A percentile compares a stretch with the other conserved stretches of the same genome.
phyloP scores from a whole-genome alignment of 2,113 vertebrate genomes.

The Odobenus rosmarus region DNA sequence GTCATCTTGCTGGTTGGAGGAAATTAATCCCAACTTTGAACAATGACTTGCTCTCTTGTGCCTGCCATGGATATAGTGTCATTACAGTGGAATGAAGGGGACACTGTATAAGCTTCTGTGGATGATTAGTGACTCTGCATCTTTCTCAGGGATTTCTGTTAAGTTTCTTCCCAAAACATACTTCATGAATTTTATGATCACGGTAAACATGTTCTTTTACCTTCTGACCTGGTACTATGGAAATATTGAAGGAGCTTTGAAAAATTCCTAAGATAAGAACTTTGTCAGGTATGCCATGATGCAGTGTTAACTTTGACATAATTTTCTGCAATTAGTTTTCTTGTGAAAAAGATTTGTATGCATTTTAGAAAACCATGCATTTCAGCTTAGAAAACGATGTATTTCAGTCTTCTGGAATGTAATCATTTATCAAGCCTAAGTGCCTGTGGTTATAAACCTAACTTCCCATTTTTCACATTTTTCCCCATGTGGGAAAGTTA shows the following conservation, averaged over 20 bases:
- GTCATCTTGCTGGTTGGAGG: conserved; percentile 17
- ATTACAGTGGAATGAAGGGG: not conserved
- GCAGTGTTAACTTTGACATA: not conserved
- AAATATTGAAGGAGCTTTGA: not conserved
- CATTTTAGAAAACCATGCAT: not conserved
- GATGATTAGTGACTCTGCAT: not conserved
- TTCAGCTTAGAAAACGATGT: not conserved
- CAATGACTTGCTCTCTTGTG: not conserved
- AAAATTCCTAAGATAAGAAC: not conserved
- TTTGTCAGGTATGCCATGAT: not conserved
- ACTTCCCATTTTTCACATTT: not conserved
- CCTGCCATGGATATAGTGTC: not conserved
- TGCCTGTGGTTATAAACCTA: not conserved
- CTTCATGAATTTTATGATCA: not conserved
- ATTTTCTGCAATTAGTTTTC: conserved; percentile 17
- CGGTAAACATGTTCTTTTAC: not conserved
- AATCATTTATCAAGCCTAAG: not conserved
- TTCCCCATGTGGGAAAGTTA: not conserved
- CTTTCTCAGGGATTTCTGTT: not conserved
- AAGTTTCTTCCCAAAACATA: not conserved
- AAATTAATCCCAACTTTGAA: not conserved
- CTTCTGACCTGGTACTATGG: not conserved
- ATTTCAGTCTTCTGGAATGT: not conserved
- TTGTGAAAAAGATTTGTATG: not conserved
- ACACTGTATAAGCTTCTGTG: not conserved